Base-by-base conservation (phyloP, 2,888 invertebrate species). In the Sphaerophoria taeniata region DNA sequence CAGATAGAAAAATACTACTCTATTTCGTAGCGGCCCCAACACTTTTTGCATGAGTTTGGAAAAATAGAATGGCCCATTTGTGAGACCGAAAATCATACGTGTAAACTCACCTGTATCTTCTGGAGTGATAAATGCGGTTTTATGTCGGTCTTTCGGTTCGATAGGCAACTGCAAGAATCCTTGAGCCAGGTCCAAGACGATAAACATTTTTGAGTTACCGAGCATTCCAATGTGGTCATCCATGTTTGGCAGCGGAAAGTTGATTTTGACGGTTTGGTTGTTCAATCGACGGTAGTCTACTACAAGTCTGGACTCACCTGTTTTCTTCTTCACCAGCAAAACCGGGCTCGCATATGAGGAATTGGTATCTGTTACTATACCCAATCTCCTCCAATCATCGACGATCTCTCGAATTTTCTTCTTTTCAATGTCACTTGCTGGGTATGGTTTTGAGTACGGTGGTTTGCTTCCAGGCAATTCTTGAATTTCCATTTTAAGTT, bases 61-160 rank as follows among this genome's bases (percentile, higher is more conserved):
- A 36, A 76, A 76, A 69, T 76, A 76, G 49, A 69, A 74, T 53
- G 65, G 55, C n/a, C 51, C 65, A 33, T 65, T 65, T 36, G 65
- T 74, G 5, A 65, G 39, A n/a, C 74, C 74, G 33, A 60, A 74
- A 51, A 74, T 74, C 53, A 65, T 65, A 7, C 55, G 49, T n/a
- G 53, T 65, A 63, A 55, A 74, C 55, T 74, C 63, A 39, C 65
- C 74, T 6, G 65, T 74, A n/a, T 74, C 74, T 16, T 74, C 65
- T 11, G 74, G 65, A 24, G 65, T 74, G 16, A 74, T 74, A 45
- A 65, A 74, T 39, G 67, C 53, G 7, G 65, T 53, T n/a, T 74
- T 65, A 9, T 74, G 55, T 31, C 65, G 31, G n/a, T 67, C 69
- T 9, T 45, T 51, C 9, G 65, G 39, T 14, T 58, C 49, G 36